A percentile compares a stretch with the other conserved stretches of the same genome.
phyloP scores from a whole-genome alignment of 2,113 vertebrate genomes.

The Semnornis frantzii region DNA sequence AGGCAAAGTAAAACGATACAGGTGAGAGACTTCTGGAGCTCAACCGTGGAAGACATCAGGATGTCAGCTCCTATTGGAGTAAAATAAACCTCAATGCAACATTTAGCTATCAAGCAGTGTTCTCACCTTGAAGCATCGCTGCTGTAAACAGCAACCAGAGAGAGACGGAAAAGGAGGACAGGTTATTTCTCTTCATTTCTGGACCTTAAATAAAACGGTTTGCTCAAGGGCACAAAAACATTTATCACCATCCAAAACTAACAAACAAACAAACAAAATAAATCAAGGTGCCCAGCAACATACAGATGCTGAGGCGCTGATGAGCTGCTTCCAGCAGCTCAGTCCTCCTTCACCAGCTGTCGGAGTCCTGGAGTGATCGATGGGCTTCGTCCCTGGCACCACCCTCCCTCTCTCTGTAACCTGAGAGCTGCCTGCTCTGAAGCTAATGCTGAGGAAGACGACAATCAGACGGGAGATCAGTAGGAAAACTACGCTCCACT shows the following conservation, averaged over 20 bases:
- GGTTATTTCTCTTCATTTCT: slow-evolving; percentile 49
- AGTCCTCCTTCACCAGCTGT: not conserved
- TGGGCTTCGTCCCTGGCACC: not conserved
- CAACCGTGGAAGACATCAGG: not conserved
- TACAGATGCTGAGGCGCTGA: not conserved
- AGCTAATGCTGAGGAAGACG: not conserved
- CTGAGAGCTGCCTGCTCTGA: slow-evolving; percentile 33
- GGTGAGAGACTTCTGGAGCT: not conserved
- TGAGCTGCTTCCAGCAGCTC: not conserved
- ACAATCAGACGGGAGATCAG: not conserved
- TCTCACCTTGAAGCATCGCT: slow-evolving; percentile 70
- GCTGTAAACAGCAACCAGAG: slow-evolving; percentile 61
- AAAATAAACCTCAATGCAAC: not conserved
- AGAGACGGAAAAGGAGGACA: not conserved
- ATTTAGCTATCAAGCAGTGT: not conserved
- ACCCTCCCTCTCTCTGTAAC: slow-evolving; percentile 44
- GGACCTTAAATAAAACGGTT: not conserved
- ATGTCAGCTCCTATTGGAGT: not conserved
- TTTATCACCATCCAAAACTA: not conserved
- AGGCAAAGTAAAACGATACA: not conserved
- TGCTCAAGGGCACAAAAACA: not conserved
- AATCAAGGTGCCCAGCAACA: not conserved
- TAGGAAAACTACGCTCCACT: not conserved
- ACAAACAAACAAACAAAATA: not conserved
- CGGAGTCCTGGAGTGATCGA: not conserved